These are phyloP conservation scores for Merluccius polli DNA, from an alignment of 2,797 vertebrate genomes.

Conservation along the genomic window DNA sequence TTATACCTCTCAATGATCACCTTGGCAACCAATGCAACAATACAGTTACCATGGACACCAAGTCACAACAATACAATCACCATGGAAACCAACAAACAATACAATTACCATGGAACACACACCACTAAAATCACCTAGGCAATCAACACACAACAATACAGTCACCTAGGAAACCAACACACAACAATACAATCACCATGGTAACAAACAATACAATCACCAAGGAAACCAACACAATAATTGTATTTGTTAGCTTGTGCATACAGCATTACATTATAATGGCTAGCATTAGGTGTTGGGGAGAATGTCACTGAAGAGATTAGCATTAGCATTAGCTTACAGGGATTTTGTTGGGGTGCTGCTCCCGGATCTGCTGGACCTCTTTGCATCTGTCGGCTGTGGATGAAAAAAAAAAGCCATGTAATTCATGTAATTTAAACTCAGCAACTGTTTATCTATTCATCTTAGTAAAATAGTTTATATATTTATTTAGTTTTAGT, in stretches of 20 bases:
- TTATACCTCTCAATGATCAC: slow-evolving; percentile 97
- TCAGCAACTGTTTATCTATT: too few relatives aligned
- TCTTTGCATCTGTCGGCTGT: slow-evolving; percentile 96
- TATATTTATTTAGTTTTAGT: too few relatives aligned
- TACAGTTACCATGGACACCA: background rate
- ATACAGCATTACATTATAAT: too few relatives aligned
- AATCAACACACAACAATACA: too few relatives aligned
- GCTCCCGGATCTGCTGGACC: slow-evolving; percentile 96
- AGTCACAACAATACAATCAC: background rate
- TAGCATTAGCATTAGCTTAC: slow-evolving; percentile 68
- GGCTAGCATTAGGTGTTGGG: background rate
- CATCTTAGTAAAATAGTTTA: too few relatives aligned
- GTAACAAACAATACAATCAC: background rate
- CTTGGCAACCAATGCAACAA: slow-evolving; percentile 54
- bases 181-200: background rate
- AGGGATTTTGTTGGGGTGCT: slow-evolving; percentile 98
- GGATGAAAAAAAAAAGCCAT: slow-evolving; percentile 21
- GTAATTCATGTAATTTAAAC: background rate
- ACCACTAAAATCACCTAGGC: slow-evolving; percentile 93
- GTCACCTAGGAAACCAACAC: too few relatives aligned
- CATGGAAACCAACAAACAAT: background rate
- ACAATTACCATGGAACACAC: background rate
- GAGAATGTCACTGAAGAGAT: background rate
- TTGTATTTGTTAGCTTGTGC: background rate
- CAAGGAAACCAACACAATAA: background rate